These are phyloP conservation scores for Telmatherina bonti DNA, from an alignment of 2,797 vertebrate genomes.

Conservation along the genomic window DNA sequence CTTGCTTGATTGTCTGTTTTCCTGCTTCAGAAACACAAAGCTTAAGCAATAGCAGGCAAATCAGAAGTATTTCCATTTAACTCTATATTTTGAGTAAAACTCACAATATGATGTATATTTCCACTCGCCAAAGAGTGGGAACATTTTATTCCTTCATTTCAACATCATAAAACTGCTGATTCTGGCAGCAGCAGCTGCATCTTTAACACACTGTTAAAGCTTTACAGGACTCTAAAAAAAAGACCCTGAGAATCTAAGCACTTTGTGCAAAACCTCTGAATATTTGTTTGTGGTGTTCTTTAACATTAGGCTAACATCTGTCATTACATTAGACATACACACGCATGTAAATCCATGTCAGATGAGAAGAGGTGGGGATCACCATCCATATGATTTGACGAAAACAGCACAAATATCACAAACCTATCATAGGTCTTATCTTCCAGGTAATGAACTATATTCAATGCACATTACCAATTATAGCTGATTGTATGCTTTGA, in stretches of 20 bases:
- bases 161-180: conserved; percentile 18
- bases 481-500: conserved; percentile 68
- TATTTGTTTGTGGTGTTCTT: conserved; percentile 5
- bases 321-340: conserved; percentile 10
- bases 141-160: conserved; percentile 28
- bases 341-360: not conserved
- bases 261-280: not conserved
- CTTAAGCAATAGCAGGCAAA: not conserved
- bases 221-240: conserved; percentile 39
- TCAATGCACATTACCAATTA: conserved; percentile 77
- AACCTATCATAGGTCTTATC: conserved; percentile 44
- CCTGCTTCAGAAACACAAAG: conserved; percentile 1
- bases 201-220: conserved; percentile 44
- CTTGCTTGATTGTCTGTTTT: not conserved
- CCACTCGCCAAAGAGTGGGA: conserved; percentile 11
- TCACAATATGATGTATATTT: not conserved
- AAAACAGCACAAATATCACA: conserved; percentile 45
- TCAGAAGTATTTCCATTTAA: not conserved
- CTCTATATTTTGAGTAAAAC: not conserved
- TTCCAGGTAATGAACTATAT: conserved; percentile 68
- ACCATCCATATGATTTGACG: conserved; percentile 25
- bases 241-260: not conserved
- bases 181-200: conserved; percentile 30
- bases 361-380: conserved; percentile 15
- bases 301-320: not conserved